Conservation (phyloP, 2,797 vertebrate genomes). For the Silurus lanzhouensis region DNA sequence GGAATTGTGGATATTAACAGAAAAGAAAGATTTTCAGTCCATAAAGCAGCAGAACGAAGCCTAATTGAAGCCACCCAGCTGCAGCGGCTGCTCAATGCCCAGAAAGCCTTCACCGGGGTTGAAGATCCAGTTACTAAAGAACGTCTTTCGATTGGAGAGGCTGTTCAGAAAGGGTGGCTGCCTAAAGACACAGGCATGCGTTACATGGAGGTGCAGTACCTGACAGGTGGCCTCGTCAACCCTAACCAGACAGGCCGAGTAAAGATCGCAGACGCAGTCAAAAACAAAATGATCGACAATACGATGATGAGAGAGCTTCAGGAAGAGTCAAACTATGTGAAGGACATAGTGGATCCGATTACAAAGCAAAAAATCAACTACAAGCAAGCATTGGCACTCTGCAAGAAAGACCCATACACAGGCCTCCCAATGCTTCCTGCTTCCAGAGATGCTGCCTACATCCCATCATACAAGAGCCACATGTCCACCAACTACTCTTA, state of each 20-base stretch:
- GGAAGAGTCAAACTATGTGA: constrained; percentile 79
- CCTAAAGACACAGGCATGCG: constrained; percentile 82
- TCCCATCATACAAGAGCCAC: constrained; percentile 49
- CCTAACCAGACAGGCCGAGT: constrained; percentile 82
- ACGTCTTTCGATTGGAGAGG: constrained; percentile 86
- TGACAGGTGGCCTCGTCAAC: constrained; percentile 91
- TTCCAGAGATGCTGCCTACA: constrained; percentile 72
- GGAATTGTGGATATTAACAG: constrained; percentile 89
- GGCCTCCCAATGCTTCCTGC: constrained; percentile 85
- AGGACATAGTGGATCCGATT: constrained; percentile 87
- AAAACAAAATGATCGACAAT: constrained; percentile 81
- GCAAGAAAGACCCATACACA: constrained; percentile 78
- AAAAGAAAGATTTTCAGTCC: constrained; percentile 79
- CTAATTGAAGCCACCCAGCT: constrained; percentile 75
- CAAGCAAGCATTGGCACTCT: constrained; percentile 89
- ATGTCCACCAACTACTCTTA: constrained; percentile 61
- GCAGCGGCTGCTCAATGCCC: constrained; percentile 89
- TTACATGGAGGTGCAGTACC: constrained; percentile 87
- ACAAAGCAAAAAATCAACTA: constrained; percentile 90
- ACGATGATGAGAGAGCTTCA: constrained; percentile 83
- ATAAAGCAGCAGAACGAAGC: constrained; percentile 73
- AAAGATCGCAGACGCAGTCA: constrained; percentile 78
- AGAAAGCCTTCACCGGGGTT: constrained; percentile 91
- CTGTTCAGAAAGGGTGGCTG: constrained; percentile 93
- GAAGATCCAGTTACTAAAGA: constrained; percentile 89